Evolutionary conservation across 2,797 vertebrate genomes (phyloP).

Genomic region (Sebastes baramenuke): DNA sequence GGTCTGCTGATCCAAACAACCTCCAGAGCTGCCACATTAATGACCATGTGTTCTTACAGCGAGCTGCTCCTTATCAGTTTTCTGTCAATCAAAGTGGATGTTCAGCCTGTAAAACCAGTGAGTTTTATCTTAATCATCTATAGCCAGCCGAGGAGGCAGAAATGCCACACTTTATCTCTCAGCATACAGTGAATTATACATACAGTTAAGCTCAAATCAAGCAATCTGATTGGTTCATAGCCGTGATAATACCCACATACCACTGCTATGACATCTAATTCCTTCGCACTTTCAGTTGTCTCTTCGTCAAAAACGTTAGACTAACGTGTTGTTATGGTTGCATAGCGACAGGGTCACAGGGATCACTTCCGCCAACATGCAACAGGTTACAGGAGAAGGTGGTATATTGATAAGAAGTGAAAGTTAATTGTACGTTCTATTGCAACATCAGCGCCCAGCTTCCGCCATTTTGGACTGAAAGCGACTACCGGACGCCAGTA

Average conservation of each 20-base stretch:
- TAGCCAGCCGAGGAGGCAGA: not conserved
- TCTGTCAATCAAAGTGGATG: slow-evolving; percentile 26
- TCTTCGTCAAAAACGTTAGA: too few species aligned
- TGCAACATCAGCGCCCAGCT: too few species aligned
- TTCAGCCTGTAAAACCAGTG: not conserved
- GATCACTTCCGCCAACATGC: too few species aligned
- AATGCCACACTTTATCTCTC: not conserved
- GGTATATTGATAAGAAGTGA: too few species aligned
- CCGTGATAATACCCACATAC: not conserved
- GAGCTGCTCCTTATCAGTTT: not conserved
- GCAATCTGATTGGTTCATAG: too few species aligned
- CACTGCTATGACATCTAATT: not conserved
- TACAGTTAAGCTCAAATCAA: too few species aligned
- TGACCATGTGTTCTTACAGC: not conserved
- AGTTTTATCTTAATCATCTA: slow-evolving; percentile 7
- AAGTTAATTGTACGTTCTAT: too few species aligned
- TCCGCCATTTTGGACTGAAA: too few species aligned
- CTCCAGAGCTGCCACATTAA: slow-evolving; percentile 26
- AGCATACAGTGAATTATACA: not conserved
- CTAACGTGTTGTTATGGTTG: too few species aligned
- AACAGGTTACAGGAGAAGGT: too few species aligned
- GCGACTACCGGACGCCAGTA: too few species aligned
- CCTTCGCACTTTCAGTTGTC: not conserved
- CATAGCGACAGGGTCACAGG: too few species aligned
- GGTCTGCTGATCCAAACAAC: slow-evolving; percentile 34